A percentile compares a stretch with the other conserved stretches of the same genome.
phyloP scores from a whole-genome alignment of 2,113 vertebrate genomes.

The Uria lomvia region DNA sequence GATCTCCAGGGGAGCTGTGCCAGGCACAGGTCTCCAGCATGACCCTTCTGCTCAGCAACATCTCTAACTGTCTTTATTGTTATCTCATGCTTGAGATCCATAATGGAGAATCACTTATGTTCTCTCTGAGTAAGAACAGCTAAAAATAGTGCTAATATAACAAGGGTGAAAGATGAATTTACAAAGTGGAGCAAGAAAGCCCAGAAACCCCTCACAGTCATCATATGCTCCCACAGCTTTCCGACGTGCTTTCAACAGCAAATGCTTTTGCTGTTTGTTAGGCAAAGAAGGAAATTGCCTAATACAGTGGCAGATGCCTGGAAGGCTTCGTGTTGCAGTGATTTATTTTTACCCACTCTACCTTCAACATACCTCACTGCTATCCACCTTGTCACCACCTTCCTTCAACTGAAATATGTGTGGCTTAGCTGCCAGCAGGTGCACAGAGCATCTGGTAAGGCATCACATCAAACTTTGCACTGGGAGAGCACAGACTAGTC shows the following conservation, averaged over 20 bases:
- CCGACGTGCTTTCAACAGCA: background rate
- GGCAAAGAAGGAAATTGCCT: background rate
- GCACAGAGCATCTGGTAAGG: background rate
- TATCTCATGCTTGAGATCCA: background rate
- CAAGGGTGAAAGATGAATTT: background rate
- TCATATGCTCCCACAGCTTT: background rate
- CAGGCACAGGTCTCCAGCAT: background rate
- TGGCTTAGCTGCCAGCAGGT: background rate
- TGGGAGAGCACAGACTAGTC: background rate
- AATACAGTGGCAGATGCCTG: background rate
- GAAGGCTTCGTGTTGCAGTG: background rate
- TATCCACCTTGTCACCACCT: background rate
- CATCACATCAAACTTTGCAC: background rate
- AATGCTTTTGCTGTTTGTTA: constrained; percentile 2
- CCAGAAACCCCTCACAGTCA: constrained; percentile 4
- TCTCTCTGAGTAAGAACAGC: constrained; percentile 3
- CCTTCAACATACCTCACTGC: background rate
- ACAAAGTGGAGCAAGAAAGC: background rate
- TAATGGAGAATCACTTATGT: background rate
- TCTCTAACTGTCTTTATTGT: background rate
- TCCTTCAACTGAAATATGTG: background rate
- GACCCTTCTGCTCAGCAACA: background rate
- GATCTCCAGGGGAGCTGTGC: background rate
- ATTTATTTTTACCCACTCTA: background rate
- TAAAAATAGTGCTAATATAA: constrained; percentile 39